Percentiles rank a stretch among this genome's conserved stretches.
phyloP scores from a whole-genome alignment of 2,113 vertebrate species.

The Corythaeola cristata region DNA sequence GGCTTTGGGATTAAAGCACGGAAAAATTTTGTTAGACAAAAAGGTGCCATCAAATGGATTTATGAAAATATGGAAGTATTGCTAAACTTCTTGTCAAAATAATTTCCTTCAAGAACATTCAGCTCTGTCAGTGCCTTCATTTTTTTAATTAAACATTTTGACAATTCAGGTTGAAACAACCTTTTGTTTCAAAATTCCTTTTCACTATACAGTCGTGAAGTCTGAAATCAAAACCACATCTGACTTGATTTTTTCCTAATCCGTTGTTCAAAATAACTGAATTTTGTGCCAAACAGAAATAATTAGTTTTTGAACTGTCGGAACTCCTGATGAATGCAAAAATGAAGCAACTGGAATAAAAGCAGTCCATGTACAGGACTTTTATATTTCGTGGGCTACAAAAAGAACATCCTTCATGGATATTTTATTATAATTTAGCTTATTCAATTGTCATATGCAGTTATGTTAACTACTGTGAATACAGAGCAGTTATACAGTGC shows the following conservation, averaged over 20 bases:
- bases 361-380: background rate
- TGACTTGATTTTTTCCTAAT: conserved; percentile 14
- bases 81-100: conserved; percentile 8
- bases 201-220: background rate
- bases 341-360: background rate
- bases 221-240: conserved; percentile 18
- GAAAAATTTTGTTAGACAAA: background rate
- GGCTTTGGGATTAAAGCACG: background rate
- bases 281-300: background rate
- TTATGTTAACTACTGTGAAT: background rate
- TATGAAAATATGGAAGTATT: background rate
- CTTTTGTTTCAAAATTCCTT: conserved; percentile 10
- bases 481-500: background rate
- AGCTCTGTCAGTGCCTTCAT: background rate
- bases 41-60: background rate
- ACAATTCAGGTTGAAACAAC: background rate
- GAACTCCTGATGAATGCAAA: background rate
- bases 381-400: background rate
- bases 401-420: background rate
- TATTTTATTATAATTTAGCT: background rate
- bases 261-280: conserved; percentile 5
- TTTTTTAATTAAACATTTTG: conserved; percentile 31
- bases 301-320: background rate
- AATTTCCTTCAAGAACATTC: conserved; percentile 1
- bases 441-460: background rate